phyloP scores from a whole-genome alignment of 2,113 vertebrate species.

The Monopterus albus region DNA sequence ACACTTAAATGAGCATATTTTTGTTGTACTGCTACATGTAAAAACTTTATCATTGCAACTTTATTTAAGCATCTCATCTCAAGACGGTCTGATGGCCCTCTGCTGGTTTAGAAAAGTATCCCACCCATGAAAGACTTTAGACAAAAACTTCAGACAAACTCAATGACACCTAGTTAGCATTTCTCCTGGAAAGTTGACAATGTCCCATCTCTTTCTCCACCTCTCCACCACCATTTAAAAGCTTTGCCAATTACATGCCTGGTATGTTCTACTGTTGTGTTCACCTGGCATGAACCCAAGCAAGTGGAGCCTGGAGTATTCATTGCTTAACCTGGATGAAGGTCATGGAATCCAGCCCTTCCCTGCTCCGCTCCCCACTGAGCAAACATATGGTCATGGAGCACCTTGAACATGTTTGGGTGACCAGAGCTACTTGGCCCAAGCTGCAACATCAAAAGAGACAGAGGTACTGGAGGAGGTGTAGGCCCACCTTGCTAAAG shows the following conservation, averaged over 20 bases:
- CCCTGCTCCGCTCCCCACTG: slow-evolving; percentile 76
- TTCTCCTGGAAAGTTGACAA: background rate
- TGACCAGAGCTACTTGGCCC: slow-evolving; percentile 66
- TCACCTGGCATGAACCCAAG: slow-evolving; percentile 83
- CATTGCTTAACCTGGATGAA: slow-evolving; percentile 80
- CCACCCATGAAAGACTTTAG: background rate
- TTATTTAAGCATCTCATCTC: background rate
- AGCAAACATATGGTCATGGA: slow-evolving; percentile 83
- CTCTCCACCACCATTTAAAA: background rate
- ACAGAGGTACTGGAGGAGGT: slow-evolving; percentile 48
- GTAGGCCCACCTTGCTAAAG: slow-evolving; percentile 48
- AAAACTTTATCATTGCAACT: background rate
- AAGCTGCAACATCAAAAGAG: slow-evolving; percentile 46
- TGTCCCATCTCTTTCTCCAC: slow-evolving; percentile 1
- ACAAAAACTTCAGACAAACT: background rate
- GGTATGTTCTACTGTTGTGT: slow-evolving; percentile 53
- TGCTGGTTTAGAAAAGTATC: background rate
- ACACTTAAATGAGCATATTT: background rate
- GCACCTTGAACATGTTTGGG: slow-evolving; percentile 83
- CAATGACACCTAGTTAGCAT: background rate
- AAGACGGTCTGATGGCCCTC: background rate
- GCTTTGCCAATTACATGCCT: slow-evolving; percentile 38
- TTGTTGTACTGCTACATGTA: background rate
- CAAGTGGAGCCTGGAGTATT: slow-evolving; percentile 78
- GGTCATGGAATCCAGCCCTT: slow-evolving; percentile 76